phyloP scores from a whole-genome alignment of 2,888 invertebrate genomes.

The Plagodis pulveraria region DNA sequence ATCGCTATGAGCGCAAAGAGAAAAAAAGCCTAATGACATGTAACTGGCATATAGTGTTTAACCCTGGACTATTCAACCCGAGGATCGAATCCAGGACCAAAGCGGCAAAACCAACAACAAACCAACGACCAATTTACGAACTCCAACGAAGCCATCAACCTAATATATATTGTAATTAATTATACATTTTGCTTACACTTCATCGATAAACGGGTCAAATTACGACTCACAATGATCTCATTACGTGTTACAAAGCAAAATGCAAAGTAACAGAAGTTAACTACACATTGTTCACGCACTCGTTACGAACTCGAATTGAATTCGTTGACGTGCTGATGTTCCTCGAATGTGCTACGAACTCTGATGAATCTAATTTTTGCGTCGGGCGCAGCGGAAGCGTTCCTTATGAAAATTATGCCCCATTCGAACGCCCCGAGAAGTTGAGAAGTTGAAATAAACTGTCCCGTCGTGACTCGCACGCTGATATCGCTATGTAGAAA shows the following conservation, averaged over 20 bases:
- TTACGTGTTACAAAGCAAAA: conserved; percentile 50
- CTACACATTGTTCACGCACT: conserved; percentile 64
- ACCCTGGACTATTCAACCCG: neutral
- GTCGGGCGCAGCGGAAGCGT: conserved; percentile 64
- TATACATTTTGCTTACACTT: neutral
- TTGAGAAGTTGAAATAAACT: conserved; percentile 82
- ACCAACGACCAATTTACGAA: no score
- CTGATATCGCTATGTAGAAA: conserved; percentile 49
- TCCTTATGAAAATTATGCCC: conserved; percentile 82
- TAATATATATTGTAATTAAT: neutral
- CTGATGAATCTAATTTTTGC: conserved; percentile 82
- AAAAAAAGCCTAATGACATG: no score
- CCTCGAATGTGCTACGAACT: conserved; percentile 66
- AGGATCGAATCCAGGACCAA: neutral
- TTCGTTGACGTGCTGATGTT: conserved; percentile 63
- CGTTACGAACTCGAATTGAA: conserved; percentile 72
- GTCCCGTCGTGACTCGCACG: conserved; percentile 79
- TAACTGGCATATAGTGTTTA: no score
- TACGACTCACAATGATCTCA: conserved; percentile 15
- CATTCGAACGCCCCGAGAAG: conserved; percentile 75
- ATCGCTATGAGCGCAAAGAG: no score
- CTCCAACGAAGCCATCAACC: neutral
- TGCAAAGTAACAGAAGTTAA: conserved; percentile 65
- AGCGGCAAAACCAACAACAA: neutral
- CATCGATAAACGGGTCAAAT: no score